Base-by-base conservation (phyloP, 2,113 vertebrate genomes). In the Neotragus moschatus region DNA sequence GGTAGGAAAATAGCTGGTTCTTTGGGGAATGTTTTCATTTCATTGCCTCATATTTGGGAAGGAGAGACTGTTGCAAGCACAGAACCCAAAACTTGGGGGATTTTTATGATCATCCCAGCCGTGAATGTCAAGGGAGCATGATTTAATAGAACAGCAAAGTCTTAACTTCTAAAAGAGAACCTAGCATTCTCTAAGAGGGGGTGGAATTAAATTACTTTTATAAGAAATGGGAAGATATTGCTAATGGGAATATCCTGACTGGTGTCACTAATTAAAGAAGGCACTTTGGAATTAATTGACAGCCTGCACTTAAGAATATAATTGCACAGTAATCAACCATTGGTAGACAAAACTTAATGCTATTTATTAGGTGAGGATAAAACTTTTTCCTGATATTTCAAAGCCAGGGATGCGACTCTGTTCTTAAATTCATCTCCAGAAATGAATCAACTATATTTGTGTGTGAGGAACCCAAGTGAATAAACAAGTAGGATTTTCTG, bases 401-500 rank as follows among this genome's bases (percentile, higher is more conserved):
- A 95, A 97, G 91, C 91, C 60, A 93, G 43, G 88, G 87, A 90
- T 98, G 86, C 66, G 19, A 93, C 96, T 91, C 70, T 75, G 82
- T 90, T 94, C 90, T 21, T 97, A 96, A 87, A 95, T 90, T 92
- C 91, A 85, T 89, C 79, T 97, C 70, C 36, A 85, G 58, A 94
- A 96, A 94, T 90, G 90, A 97, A 96, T 79, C 28, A 21, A 75
- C 75, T 86, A 23, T 95, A 80, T 77, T 60, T 94, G 92, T 93
- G 66, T 60, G 23, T 49, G 93, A 97, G 91, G 88, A 81, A 63
- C 91, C 97, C 43, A 84, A 90, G 97, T 75, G 73, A 96, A 97
- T 98, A 85, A 97, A 96, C 97, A 98, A 98, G 98, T 56, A 95
- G 95, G 51, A 51, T 87, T 98, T 98, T 97, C 92, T 87, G 33